Conservation (phyloP, 2,797 vertebrate genomes). For the Eurystomus glaucurus region DNA sequence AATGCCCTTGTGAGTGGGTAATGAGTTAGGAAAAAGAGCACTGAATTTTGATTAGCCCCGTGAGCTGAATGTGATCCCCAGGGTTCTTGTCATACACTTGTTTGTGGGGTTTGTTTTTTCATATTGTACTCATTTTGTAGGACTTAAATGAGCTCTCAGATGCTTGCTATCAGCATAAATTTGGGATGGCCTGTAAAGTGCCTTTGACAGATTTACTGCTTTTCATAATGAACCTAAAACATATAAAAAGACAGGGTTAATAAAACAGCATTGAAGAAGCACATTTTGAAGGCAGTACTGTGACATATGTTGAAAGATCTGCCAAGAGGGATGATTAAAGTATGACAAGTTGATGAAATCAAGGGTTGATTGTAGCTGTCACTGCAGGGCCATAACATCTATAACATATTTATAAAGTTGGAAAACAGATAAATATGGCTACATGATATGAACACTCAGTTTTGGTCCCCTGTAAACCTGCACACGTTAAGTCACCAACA, state of each 20-base stretch:
- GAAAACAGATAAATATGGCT: slow-evolving; percentile 38
- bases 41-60: slow-evolving; percentile 31
- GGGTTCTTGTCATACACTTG: slow-evolving; percentile 21
- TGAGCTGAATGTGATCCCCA: slow-evolving; percentile 12
- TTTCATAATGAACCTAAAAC: slow-evolving; percentile 55
- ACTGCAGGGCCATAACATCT: slow-evolving; percentile 47
- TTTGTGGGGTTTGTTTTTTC: slow-evolving; percentile 61
- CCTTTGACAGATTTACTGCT: slow-evolving; percentile 27
- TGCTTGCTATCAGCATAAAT: slow-evolving; percentile 38
- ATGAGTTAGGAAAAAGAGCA: slow-evolving; percentile 42
- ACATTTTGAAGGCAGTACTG: slow-evolving; percentile 38
- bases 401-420: slow-evolving; percentile 47
- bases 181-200: slow-evolving; percentile 24
- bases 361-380: slow-evolving; percentile 69
- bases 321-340: slow-evolving; percentile 71
- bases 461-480: not conserved
- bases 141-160: slow-evolving; percentile 41
- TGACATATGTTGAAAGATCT: slow-evolving; percentile 63
- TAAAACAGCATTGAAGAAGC: slow-evolving; percentile 52
- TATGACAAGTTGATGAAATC: slow-evolving; percentile 67
- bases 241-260: slow-evolving; percentile 73
- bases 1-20: slow-evolving; percentile 12
- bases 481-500: not conserved
- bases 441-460: not conserved
- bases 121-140: slow-evolving; percentile 13